Conservation (phyloP, 2,888 invertebrate genomes). For the Caenorhabditis macrosperma region DNA sequence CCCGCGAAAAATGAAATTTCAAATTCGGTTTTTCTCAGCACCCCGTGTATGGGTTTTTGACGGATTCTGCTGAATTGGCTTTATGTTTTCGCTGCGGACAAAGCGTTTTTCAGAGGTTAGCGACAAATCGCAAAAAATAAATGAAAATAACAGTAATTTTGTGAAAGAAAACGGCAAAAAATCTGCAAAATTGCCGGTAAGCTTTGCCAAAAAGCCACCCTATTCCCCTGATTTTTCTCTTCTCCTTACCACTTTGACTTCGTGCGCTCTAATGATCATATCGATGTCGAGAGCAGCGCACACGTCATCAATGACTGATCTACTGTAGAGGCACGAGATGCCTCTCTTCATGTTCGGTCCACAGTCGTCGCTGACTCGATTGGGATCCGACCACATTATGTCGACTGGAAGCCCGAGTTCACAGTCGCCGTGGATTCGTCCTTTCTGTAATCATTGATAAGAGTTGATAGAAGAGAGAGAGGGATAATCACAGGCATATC, state of each 20-base stretch:
- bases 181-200: no score
- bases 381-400: constrained; percentile 75
- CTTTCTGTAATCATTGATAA: constrained; percentile 63
- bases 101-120: no score
- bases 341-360: constrained; percentile 59
- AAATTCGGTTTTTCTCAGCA: no score
- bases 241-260: constrained; percentile 54
- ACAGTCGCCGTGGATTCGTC: constrained; percentile 64
- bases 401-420: constrained; percentile 68
- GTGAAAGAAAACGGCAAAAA: no score
- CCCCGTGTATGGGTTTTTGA: no score
- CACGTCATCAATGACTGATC: constrained; percentile 61
- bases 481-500: constrained; percentile 52
- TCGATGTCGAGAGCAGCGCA: constrained; percentile 65
- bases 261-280: constrained; percentile 74
- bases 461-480: not conserved
- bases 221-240: no score
- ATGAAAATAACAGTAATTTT: no score
- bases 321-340: constrained; percentile 68
- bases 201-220: no score
- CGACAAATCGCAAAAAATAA: no score
- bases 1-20: no score
- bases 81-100: no score
- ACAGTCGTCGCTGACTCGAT: constrained; percentile 20
- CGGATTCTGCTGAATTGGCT: no score